These are phyloP conservation scores for Aspidiotus rigidus DNA, from an alignment of 2,888 invertebrate species.

Conservation along the genomic window DNA sequence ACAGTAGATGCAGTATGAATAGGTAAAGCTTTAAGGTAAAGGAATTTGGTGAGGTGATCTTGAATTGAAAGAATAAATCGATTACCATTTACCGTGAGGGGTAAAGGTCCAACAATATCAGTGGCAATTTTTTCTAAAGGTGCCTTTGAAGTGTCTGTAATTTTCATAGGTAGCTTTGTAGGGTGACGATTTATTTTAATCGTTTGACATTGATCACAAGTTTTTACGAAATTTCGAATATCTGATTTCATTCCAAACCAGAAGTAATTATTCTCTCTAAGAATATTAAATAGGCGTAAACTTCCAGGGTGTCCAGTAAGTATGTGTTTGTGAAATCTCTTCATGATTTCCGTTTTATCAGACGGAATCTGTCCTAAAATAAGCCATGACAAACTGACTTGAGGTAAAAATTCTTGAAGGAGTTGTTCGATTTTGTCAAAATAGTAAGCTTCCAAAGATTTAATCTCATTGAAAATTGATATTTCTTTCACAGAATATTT, in stretches of 20 bases:
- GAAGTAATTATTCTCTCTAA: background rate
- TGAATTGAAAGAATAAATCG: constrained; percentile 1
- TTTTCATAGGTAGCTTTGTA: constrained; percentile 8
- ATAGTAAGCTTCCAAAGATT: no score
- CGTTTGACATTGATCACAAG: background rate
- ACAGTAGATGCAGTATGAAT: background rate
- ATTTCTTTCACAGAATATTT: no score
- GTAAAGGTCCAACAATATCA: constrained; percentile 4
- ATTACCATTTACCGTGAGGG: background rate
- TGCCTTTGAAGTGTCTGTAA: background rate
- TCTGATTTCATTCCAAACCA: constrained; percentile 15
- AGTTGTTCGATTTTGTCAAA: no score
- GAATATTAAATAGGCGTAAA: background rate
- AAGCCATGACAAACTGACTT: no score
- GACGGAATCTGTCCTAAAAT: background rate
- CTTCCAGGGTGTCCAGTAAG: constrained; percentile 9
- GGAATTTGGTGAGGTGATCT: background rate
- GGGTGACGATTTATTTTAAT: constrained; percentile 7
- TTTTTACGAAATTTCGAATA: background rate
- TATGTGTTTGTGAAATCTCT: background rate
- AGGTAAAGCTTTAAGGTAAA: background rate
- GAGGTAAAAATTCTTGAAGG: no score
- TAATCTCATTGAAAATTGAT: no score
- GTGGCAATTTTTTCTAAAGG: background rate
- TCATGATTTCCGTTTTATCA: background rate